Evolutionary conservation across 2,797 vertebrate species (phyloP).

Genomic region (Acrossocheilus wenchowensis): DNA sequence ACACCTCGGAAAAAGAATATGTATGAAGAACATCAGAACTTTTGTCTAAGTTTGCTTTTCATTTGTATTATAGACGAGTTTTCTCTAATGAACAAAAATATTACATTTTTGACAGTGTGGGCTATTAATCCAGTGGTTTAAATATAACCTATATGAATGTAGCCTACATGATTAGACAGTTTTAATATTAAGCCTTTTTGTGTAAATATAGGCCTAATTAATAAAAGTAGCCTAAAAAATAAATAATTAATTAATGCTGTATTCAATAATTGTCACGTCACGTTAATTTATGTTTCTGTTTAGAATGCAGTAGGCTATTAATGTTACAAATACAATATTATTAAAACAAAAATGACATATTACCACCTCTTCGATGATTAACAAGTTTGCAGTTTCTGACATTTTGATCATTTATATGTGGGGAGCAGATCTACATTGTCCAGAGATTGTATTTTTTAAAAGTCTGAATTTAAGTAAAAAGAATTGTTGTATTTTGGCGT

Average conservation of each 20-base stretch:
- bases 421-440: not conserved
- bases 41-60: not conserved
- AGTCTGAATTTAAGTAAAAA: no score
- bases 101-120: not conserved
- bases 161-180: not conserved
- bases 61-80: not conserved
- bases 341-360: no score
- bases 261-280: no score
- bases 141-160: not conserved
- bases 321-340: not conserved
- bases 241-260: no score
- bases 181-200: not conserved
- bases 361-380: no score
- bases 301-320: no score
- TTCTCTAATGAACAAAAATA: not conserved
- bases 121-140: not conserved
- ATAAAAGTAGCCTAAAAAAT: no score
- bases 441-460: not conserved
- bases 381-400: not conserved
- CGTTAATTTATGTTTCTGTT: no score
- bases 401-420: not conserved
- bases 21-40: slow-evolving; percentile 62
- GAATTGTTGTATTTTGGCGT: not conserved
- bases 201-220: no score
- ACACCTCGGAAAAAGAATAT: slow-evolving; percentile 73